A percentile compares a stretch with the other conserved stretches of the same genome.
Conservation (phyloP, 2,797 vertebrate species). For the Dipus sagitta region DNA sequence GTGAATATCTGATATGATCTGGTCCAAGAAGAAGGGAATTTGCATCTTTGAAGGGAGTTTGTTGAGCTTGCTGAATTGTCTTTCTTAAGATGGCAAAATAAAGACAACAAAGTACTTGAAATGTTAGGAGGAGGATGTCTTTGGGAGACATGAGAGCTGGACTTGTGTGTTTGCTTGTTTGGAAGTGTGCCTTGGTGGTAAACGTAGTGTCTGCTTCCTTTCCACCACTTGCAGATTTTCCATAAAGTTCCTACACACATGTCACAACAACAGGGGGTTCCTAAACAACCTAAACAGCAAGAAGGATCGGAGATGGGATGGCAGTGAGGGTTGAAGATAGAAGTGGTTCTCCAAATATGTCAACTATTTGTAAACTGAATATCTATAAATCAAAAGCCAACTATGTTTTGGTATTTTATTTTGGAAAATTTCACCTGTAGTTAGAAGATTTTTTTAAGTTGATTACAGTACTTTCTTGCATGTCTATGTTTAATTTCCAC, state of each 20-base stretch:
- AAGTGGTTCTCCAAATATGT: neutral
- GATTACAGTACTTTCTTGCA: constrained; percentile 27
- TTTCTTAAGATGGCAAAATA: constrained; percentile 15
- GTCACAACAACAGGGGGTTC: neutral
- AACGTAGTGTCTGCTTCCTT: neutral
- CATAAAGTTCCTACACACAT: neutral
- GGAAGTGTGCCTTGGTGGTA: neutral
- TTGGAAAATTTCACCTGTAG: constrained; percentile 64
- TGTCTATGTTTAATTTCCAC: constrained; percentile 54
- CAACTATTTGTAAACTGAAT: constrained; percentile 23
- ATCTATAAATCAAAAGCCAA: neutral
- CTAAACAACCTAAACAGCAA: neutral
- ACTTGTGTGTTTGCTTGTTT: neutral
- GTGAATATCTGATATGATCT: neutral
- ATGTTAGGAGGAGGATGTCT: neutral
- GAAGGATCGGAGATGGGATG: neutral
- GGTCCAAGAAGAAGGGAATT: neutral
- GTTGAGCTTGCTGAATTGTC: constrained; percentile 1
- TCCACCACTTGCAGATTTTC: neutral
- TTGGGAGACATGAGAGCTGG: neutral
- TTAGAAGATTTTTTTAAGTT: neutral
- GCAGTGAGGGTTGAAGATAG: neutral
- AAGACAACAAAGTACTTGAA: neutral
- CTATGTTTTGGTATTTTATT: constrained; percentile 9
- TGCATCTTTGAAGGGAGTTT: neutral